Evolutionary conservation across 2,888 invertebrate genomes (phyloP).

Genomic region (Xanthorhoe designata): DNA sequence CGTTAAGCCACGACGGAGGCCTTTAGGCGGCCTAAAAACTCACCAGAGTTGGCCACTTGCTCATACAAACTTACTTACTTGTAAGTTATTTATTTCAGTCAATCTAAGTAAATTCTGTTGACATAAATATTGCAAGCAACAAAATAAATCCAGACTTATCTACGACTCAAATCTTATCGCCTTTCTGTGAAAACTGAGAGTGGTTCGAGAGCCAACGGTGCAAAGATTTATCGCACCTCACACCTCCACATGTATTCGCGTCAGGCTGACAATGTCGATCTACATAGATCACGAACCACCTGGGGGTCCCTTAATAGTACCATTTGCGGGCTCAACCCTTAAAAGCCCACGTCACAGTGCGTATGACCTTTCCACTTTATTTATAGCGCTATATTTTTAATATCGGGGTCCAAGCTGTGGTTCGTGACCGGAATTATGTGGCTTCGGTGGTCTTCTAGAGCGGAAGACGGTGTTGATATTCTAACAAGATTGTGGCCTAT

Average conservation of each 20-base stretch:
- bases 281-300: background rate
- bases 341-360: constrained; percentile 1
- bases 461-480: background rate
- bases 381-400: constrained; percentile 24
- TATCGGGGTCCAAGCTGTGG: constrained; percentile 9
- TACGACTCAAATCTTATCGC: background rate
- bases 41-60: no score
- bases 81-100: no score
- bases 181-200: background rate
- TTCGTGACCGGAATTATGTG: constrained; percentile 20
- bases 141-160: no score
- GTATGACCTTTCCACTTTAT: constrained; percentile 20
- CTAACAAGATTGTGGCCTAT: background rate
- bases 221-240: background rate
- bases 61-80: no score
- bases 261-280: background rate
- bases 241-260: background rate
- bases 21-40: no score
- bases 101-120: no score
- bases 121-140: no score
- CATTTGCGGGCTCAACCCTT: constrained; percentile 9
- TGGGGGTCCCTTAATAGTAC: constrained; percentile 4
- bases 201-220: background rate
- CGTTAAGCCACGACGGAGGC: no score
- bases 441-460: background rate